Evolutionary conservation across 1,140 invertebrate genomes (phyloP).

Genomic region (Plodia interpunctella): DNA sequence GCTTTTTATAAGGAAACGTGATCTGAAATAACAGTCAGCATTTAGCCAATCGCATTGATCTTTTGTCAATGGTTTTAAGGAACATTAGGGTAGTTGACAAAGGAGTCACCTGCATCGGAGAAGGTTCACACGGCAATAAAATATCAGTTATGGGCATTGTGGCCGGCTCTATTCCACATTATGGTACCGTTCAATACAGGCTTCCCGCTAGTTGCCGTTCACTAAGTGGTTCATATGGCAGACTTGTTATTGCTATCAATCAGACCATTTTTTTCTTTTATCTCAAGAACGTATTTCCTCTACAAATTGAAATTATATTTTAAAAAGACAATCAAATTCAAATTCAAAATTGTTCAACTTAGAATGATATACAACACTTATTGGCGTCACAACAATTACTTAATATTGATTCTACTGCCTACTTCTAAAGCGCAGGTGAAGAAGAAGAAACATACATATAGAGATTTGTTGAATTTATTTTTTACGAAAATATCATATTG

Average conservation of each 20-base stretch:
- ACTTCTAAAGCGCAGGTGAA: too few species aligned
- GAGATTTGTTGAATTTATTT: too few species aligned
- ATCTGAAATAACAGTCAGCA: not conserved
- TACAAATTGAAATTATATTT: too few species aligned
- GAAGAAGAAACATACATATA: too few species aligned
- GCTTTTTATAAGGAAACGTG: not conserved
- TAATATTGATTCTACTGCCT: too few species aligned
- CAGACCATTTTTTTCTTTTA: too few species aligned
- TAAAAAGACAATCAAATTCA: too few species aligned
- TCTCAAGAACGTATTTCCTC: too few species aligned
- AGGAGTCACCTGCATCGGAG: conserved; percentile 14
- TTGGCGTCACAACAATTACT: too few species aligned
- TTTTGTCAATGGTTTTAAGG: conserved; percentile 9
- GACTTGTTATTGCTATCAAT: not conserved
- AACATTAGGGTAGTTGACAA: conserved; percentile 24
- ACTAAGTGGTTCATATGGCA: not conserved
- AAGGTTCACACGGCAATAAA: conserved; percentile 31
- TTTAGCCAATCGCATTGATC: conserved; percentile 3
- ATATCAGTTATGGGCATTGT: conserved; percentile 17
- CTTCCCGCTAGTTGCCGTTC: not conserved
- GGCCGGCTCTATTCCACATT: not conserved
- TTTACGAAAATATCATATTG: too few species aligned
- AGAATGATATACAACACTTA: too few species aligned
- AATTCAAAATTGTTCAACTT: too few species aligned
- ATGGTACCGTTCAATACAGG: not conserved